Base-by-base conservation (phyloP, 2,888 invertebrate genomes). In the Andrena chrysosceles region DNA sequence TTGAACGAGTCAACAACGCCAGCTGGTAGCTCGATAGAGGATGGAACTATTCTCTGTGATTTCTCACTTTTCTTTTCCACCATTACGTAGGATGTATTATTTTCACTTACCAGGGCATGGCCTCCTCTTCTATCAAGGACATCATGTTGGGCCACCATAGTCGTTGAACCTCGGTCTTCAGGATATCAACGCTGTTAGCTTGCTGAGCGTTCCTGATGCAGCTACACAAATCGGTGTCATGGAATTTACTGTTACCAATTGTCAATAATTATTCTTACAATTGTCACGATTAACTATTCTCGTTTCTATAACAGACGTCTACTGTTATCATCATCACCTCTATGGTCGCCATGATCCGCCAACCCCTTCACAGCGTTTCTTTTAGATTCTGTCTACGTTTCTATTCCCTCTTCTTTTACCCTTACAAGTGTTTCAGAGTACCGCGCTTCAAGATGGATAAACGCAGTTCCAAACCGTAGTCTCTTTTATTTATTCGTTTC, bases 1-100 rank as follows among this genome's bases (percentile, higher is more conserved):
- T 84, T 82, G 80, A 79, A 76, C 77, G 69, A 84, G 83, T 83
- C 83, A 75, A 85, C 77, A 87, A 85, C 75, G 84, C 79, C 84
- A 84, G 88, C 78, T 83, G 86, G 80, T 77, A 78, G 71, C 81
- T 71, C 64, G 77, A 77, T 35, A 77, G 81, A 79, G 73, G 71
- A 79, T 86, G 64, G 60, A 81, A 76, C 56, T 48, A 68, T 29
- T 20, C 52, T 52, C 60, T 31, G 52, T 54, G 20, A 4, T 16
- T 35, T 35, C 59, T 33, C 60, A 31, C 23, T 56, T 68, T 6
- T 56, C 20, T n/a, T 31, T 10, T 16, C n/a, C 75, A 4, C 13
- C 60, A 60, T 69, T 68, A 64, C 23, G 20, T 52, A 52, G 52
- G 48, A 48, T 76, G 49, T 49, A 52, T 85, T 52, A 75, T 75